phyloP scores from a whole-genome alignment of 1,140 invertebrate species.

The Diorhabda sublineata region DNA sequence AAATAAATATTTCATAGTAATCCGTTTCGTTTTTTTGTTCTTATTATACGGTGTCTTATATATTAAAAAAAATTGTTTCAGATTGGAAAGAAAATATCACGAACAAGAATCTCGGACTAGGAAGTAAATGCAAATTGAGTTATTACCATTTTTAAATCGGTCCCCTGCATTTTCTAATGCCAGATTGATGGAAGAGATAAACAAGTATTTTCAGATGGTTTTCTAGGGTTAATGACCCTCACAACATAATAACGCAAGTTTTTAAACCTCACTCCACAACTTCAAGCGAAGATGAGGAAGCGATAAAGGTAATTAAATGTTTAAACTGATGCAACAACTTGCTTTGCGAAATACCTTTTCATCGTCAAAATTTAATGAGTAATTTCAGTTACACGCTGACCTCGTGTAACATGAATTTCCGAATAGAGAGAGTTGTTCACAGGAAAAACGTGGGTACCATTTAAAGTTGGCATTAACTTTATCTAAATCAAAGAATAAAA shows the following conservation, averaged over 20 bases:
- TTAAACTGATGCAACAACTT: too few relatives aligned
- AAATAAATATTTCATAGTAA: background rate
- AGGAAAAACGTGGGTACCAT: too few relatives aligned
- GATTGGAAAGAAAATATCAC: background rate
- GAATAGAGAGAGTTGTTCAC: too few relatives aligned
- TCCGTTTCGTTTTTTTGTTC: background rate
- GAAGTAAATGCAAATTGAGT: background rate
- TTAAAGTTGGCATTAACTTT: too few relatives aligned
- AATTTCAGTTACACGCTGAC: too few relatives aligned
- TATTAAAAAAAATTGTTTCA: background rate
- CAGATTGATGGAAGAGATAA: background rate
- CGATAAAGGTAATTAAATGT: too few relatives aligned
- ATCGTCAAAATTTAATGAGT: too few relatives aligned
- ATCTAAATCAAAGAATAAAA: too few relatives aligned
- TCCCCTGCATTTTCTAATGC: background rate
- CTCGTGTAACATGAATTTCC: too few relatives aligned
- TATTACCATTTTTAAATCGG: background rate
- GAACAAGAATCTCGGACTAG: background rate
- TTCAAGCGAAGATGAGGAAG: too few relatives aligned
- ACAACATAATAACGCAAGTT: background rate
- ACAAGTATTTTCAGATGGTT: background rate
- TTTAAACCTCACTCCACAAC: too few relatives aligned
- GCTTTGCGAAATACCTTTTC: too few relatives aligned
- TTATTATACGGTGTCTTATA: background rate
- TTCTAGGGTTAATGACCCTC: background rate